These are phyloP conservation scores for Dipodomys spectabilis DNA, from an alignment of 2,113 vertebrate species.

Conservation along the genomic window DNA sequence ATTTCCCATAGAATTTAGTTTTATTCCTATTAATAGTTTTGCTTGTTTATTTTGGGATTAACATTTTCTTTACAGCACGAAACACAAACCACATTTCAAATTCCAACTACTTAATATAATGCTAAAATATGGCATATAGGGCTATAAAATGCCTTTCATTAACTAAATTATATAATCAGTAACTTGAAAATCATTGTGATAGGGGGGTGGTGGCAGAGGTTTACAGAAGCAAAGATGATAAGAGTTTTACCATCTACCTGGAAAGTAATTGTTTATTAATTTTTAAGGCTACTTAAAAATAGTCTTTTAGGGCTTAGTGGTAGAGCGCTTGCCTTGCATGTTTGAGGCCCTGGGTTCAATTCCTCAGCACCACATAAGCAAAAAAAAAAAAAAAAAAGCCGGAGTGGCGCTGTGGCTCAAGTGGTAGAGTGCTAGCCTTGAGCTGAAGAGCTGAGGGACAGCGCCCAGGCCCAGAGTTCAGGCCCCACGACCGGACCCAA, in stretches of 20 bases:
- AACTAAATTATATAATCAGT: background rate
- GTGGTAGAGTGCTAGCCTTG: no score
- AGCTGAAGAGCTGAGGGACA: no score
- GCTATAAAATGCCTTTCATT: slow-evolving; percentile 49
- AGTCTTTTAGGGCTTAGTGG: no score
- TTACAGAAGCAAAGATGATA: background rate
- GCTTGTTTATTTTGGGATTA: slow-evolving; percentile 14
- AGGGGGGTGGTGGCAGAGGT: background rate
- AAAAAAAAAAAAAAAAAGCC: no score
- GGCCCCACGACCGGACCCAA: no score
- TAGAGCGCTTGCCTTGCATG: no score
- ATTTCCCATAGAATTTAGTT: background rate
- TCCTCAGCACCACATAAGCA: no score
- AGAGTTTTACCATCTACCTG: slow-evolving; percentile 20
- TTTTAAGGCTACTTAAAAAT: background rate
- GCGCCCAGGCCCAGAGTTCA: no score
- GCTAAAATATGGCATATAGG: background rate
- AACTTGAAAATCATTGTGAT: background rate
- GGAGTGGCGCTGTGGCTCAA: no score
- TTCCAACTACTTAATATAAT: slow-evolving; percentile 35
- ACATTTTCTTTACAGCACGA: slow-evolving; percentile 52
- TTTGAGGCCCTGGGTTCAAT: no score
- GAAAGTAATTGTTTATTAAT: slow-evolving; percentile 32
- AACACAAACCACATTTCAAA: slow-evolving; percentile 52
- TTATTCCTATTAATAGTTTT: slow-evolving; percentile 23